phyloP scores from a whole-genome alignment of 2,888 invertebrate species.

The Caenorhabditis sp. region DNA sequence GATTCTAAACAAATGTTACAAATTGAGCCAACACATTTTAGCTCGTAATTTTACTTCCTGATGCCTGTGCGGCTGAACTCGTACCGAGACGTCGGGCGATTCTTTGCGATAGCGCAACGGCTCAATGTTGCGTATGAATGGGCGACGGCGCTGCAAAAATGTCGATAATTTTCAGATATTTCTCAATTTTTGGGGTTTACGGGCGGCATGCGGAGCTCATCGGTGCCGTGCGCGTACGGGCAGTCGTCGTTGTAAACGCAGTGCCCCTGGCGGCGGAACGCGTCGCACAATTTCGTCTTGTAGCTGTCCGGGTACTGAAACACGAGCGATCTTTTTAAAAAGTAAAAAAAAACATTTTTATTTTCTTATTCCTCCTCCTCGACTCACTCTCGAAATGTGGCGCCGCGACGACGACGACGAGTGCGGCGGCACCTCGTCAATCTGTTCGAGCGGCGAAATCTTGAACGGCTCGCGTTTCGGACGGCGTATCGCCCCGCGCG shows the following conservation, averaged over 20 bases:
- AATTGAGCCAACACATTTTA: not conserved
- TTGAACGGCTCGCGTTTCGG: slow-evolving; percentile 22
- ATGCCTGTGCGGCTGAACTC: not conserved
- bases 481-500: not conserved
- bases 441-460: slow-evolving; percentile 31
- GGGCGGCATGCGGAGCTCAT: slow-evolving; percentile 60
- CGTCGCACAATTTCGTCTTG: slow-evolving; percentile 66
- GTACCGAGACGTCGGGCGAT: not conserved
- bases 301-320: slow-evolving; percentile 56
- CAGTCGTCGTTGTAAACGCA: slow-evolving; percentile 63
- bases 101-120: not conserved
- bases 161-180: not conserved
- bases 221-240: slow-evolving; percentile 62
- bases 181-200: slow-evolving; percentile 6
- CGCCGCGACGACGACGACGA: no score
- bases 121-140: slow-evolving; percentile 1
- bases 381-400: not conserved
- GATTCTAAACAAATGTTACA: slow-evolving; percentile 12
- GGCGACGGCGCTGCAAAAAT: not conserved
- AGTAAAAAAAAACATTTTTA: slow-evolving; percentile 1
- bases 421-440: slow-evolving; percentile 17
- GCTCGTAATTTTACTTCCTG: not conserved
- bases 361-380: not conserved
- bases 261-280: slow-evolving; percentile 51
- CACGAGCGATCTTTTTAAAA: not conserved